Percentiles rank a stretch among this genome's conserved stretches.
These are phyloP conservation scores for Galemys pyrenaicus DNA, from an alignment of 2,113 vertebrate species.

Conservation along the genomic window DNA sequence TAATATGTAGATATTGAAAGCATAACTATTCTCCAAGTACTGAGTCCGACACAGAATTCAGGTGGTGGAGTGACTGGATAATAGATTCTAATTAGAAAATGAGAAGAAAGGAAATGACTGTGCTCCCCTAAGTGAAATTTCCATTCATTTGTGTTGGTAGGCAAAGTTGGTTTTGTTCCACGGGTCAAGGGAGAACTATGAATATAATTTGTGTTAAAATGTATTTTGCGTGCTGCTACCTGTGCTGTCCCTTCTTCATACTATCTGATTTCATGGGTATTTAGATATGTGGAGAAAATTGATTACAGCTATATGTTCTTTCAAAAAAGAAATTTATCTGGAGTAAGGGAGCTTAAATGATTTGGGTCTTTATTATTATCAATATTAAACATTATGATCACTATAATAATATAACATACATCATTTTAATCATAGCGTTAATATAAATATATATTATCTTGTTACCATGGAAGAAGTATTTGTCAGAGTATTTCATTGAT, in stretches of 20 bases:
- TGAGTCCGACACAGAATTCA: slow-evolving; percentile 25
- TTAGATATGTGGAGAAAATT: neutral
- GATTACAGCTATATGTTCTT: neutral
- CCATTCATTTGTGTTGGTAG: neutral
- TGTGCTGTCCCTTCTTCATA: neutral
- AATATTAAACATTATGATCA: neutral
- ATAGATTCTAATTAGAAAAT: slow-evolving; percentile 73
- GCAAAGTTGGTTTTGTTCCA: slow-evolving; percentile 29
- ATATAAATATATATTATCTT: neutral
- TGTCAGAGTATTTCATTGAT: neutral
- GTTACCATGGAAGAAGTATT: neutral
- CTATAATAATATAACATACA: neutral
- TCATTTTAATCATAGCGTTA: neutral
- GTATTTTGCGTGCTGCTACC: neutral
- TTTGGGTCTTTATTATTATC: neutral
- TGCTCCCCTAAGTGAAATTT: neutral
- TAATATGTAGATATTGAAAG: slow-evolving; percentile 76
- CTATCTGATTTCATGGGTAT: neutral
- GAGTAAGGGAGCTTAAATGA: neutral
- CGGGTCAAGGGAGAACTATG: neutral
- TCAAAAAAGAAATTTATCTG: neutral
- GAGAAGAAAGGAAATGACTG: slow-evolving; percentile 50
- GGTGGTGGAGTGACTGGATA: slow-evolving; percentile 35
- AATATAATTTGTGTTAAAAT: neutral
- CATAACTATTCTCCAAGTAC: slow-evolving; percentile 47